Base-by-base conservation (phyloP, 2,797 vertebrate genomes). In the Scolopax bukidnonensis region DNA sequence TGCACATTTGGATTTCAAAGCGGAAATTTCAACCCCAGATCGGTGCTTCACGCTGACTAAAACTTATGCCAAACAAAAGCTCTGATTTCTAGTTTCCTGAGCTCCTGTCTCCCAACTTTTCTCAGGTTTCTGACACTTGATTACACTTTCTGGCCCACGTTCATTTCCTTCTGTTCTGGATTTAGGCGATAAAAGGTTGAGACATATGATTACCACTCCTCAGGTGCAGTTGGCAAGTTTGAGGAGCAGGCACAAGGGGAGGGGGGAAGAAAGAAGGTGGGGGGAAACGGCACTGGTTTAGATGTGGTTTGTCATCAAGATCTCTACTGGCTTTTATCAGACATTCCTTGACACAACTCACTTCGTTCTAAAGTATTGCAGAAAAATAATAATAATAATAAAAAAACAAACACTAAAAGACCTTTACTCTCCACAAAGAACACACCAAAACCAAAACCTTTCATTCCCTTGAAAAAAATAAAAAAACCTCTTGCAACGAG, bases 11-110 rank as follows among this genome's bases (percentile, higher is more conserved):
- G 90, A 97, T 94, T 96, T 94, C 96, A 97, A 97, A 95, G 94
- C 15, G 10, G 96, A 97, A 98, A 98, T 89, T 97, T 96, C 96
- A 98, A 96, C 94, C 95, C 93, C 91, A 85, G 90, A 96, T 95
- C 93, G 88, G 96, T 87, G 92, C 94, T 97, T 96, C 96, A 86
- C 63, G 90, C 76, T 74, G 96, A 97, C 97, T 93, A 96, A 98
- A 98, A 95, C 40, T 81, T 80, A 91, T 2, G 84, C 95, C 97
- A 97, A 96, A 93, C 91, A 94, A 97, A 97, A 97, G 95, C 92
- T 96, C 95, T 78, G 74, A 95, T 96, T 97, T 97, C 96, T 90
- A 75, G 86, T 95, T 97, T 97, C 95, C 93, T 81, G 84, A 86
- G 54, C 89, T 90, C 76, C 89, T 38, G 94, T 90, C 96, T 97